Base-by-base conservation (phyloP, 2,797 vertebrate species). In the Pseudotriccus pelzelni region DNA sequence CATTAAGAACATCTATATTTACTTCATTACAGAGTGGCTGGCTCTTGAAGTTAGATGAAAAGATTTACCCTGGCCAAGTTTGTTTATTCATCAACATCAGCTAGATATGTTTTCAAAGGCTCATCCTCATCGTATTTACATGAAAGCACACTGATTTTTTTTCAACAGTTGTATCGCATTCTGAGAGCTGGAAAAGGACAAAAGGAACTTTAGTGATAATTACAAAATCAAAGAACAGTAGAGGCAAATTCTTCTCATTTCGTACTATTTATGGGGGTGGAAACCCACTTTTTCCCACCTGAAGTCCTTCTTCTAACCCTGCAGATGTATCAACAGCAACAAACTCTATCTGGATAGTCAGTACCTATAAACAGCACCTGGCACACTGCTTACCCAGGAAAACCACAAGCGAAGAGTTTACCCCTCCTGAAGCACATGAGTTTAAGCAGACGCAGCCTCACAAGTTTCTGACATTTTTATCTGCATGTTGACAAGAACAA, bases 1-100 rank as follows among this genome's bases (percentile, higher is more conserved):
- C 73, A 92, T 96, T 96, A 96, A 96, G 89, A 64, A 83, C 92
- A 77, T 93, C 89, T 94, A 84, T 84, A 93, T 94, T 94, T 95
- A 84, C 90, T 89, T 94, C 96, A 95, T 93, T 93, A 94, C 60
- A 88, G 82, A 0, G 20, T 87, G 79, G 86, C 73, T 87, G 82
- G 86, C 73, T 96, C 96, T 97, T 97, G 84, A 97, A 96, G 92
- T 94, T 80, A 94, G 91, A 93, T 96, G 86, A 96, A 96, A 90
- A 96, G 94, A 91, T 96, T 97, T 79, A 94, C 78, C 90, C 85
- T 89, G 96, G 86, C 88, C 94, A 94, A 90, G 89, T 88, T 74
- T 91, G 88, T 94, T 96, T 97, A 93, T 96, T 95, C 86, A 94
- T 96, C 79, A 94, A 2, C 90, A 89, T 91, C 77, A 91, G 79